Conservation (phyloP, 2,888 invertebrate species). For the Nemapogon koenigi region DNA sequence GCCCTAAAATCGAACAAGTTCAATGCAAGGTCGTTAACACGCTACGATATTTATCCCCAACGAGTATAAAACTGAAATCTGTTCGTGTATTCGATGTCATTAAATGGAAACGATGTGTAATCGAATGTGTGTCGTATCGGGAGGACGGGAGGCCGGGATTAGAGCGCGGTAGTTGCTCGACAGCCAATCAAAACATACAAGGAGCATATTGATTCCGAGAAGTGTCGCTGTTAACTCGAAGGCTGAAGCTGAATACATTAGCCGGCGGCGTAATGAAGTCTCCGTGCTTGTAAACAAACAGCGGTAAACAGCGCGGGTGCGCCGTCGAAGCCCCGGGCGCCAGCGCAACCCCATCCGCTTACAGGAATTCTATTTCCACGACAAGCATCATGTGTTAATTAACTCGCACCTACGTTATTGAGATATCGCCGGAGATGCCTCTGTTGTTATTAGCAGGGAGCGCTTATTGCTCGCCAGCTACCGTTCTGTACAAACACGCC, state of each 20-base stretch:
- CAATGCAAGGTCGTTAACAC: constrained; percentile 62
- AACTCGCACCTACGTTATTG: constrained; percentile 64
- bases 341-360: constrained; percentile 28
- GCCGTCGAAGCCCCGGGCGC: constrained; percentile 12
- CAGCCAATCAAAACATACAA: constrained; percentile 65
- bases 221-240: constrained; percentile 64
- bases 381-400: constrained; percentile 64
- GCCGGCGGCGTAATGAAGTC: constrained; percentile 65
- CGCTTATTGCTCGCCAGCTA: constrained; percentile 46
- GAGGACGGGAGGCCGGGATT: neutral
- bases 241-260: constrained; percentile 67
- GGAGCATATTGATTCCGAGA: constrained; percentile 66
- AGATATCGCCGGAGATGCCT: constrained; percentile 54
- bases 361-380: constrained; percentile 63
- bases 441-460: constrained; percentile 58
- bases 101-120: constrained; percentile 33
- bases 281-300: constrained; percentile 65
- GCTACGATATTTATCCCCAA: constrained; percentile 59
- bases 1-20: constrained; percentile 62
- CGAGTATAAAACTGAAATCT: constrained; percentile 63
- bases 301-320: constrained; percentile 23
- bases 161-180: constrained; percentile 24
- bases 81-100: constrained; percentile 61
- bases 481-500: constrained; percentile 12
- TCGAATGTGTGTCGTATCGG: constrained; percentile 38